A percentile compares a stretch with the other conserved stretches of the same genome.
Conservation (phyloP, 1,140 invertebrate genomes). For the silkworm (Bombyx mori) region ASM3026992v2 NC_085121.1:2280001-2280500, state of each 20-base stretch:
- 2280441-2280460: slow-evolving; percentile 29
- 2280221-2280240: background rate
- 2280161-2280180: too few relatives aligned
- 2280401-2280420: slow-evolving; percentile 47
- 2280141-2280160: too few relatives aligned
- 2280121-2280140: too few relatives aligned
- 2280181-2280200: too few relatives aligned
- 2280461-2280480: slow-evolving; percentile 45
- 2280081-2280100: too few relatives aligned
- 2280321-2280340: slow-evolving; percentile 12
- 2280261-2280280: too few relatives aligned
- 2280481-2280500: slow-evolving; percentile 15
- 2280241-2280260: background rate
- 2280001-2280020: too few relatives aligned
- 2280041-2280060: too few relatives aligned
- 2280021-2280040: too few relatives aligned
- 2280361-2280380: slow-evolving; percentile 58
- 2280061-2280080: too few relatives aligned
- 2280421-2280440: slow-evolving; percentile 29
- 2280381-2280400: slow-evolving; percentile 52
- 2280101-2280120: too few relatives aligned
- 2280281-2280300: background rate
- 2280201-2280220: too few relatives aligned
- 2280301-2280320: background rate
- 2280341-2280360: slow-evolving; percentile 40